These are phyloP conservation scores for Chloroceryle inda DNA, from an alignment of 2,797 vertebrate genomes.

Conservation along the genomic window DNA sequence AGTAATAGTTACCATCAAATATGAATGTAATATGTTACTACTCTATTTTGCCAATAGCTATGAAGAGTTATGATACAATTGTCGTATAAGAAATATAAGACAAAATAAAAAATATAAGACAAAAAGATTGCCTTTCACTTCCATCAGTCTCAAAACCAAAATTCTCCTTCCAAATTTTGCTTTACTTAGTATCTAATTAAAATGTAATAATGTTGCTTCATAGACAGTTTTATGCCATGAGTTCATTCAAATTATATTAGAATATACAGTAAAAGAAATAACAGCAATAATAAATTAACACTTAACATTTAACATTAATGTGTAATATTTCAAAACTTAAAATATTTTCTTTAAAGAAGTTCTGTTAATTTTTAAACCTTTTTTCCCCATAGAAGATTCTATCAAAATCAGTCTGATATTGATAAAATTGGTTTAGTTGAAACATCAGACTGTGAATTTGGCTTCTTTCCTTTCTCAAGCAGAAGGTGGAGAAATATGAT, in stretches of 20 bases:
- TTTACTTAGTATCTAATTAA: neutral
- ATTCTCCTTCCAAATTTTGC: neutral
- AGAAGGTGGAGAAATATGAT: neutral
- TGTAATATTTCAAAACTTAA: neutral
- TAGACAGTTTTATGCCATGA: neutral
- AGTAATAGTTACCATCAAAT: too few species aligned
- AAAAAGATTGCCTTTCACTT: neutral
- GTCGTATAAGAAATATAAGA: neutral
- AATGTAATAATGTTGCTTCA: neutral
- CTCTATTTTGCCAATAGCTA: neutral
- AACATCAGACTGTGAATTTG: slow-evolving; percentile 7
- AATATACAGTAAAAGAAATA: neutral
- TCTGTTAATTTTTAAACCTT: neutral
- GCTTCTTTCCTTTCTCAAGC: neutral
- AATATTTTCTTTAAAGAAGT: neutral
- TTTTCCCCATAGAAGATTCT: neutral
- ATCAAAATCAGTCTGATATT: neutral
- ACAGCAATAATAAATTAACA: neutral
- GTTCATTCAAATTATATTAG: neutral
- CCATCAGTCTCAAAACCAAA: neutral
- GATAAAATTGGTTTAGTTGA: slow-evolving; percentile 2
- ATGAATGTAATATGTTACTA: neutral
- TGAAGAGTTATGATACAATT: neutral
- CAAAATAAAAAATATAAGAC: neutral
- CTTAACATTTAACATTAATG: neutral